Evolutionary conservation across 2,113 vertebrate species (phyloP), one percentile per base, ranked within the genome.

Genomic region (Hypomesus transpacificus): DNA sequence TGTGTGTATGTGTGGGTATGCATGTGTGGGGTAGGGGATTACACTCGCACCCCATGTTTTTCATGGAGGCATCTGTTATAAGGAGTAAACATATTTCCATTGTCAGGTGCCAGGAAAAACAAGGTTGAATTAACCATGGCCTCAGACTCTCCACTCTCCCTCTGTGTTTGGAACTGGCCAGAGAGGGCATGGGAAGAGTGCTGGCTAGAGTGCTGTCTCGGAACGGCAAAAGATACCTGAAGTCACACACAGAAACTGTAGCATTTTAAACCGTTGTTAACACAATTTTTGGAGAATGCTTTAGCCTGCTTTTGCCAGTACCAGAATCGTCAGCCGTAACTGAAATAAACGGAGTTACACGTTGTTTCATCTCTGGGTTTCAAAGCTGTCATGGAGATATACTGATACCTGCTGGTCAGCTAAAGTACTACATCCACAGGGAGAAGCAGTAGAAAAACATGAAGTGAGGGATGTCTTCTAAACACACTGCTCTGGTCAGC

Each of bases 321-420:
- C 11, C 39, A 9, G 9, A 46, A 46, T 13, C 13, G 39, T 46
- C 39, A 46, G 7, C 39, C 9, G 39, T 46, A 46, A 46, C 7
- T 9, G 39, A 46, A 46, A 46, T 46, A 46, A 46, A 46, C 39
- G 2, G 8, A 46, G 39, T 46, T 46, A 13, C 39, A 46, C 39
- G 1, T 46, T 46, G 39, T 9, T 13, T 9, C 3, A 1, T 60
- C 26, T 26, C 22, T 53, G 9, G 3, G 4, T 28, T n/a, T 26
- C 14, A 20, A 3, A 24, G 24, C 26, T 60, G 68, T 68, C 53
- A 68, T 73, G 68, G 68, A 68, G 21, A 54, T 66, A 62, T 69
- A 65, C 64, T 65, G 75, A 73, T 78, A 79, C 75, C 82, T 84
- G 60, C 76, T 76, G 79, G 74, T 66, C 3, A n/a, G n/a, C 7